Evolutionary conservation across 2,888 invertebrate species (phyloP).

Genomic region (Leucania comma): DNA sequence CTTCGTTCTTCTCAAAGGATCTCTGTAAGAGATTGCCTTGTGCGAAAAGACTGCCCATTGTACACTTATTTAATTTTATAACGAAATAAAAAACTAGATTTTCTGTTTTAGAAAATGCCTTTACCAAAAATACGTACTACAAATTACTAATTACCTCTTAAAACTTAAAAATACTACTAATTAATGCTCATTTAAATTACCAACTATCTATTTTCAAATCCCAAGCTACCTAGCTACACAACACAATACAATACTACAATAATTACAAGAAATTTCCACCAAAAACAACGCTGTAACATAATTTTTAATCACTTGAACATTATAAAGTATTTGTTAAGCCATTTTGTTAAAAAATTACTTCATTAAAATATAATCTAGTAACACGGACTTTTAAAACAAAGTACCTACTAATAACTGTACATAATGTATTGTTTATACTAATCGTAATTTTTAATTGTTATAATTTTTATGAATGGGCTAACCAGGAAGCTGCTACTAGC

Average conservation of each 20-base stretch:
- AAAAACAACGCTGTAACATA: slow-evolving; percentile 12
- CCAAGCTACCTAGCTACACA: slow-evolving; percentile 1
- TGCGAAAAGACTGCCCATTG: no score
- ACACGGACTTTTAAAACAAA: slow-evolving; percentile 30
- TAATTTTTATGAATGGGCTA: slow-evolving; percentile 38
- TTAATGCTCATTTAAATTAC: slow-evolving; percentile 5
- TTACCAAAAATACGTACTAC: neutral
- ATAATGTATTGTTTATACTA: slow-evolving; percentile 46
- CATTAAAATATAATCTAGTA: slow-evolving; percentile 52
- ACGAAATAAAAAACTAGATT: no score
- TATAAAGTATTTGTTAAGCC: slow-evolving; percentile 42
- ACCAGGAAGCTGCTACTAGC: slow-evolving; percentile 51
- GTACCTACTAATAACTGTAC: slow-evolving; percentile 35
- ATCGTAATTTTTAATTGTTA: slow-evolving; percentile 47
- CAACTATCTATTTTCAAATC: slow-evolving; percentile 11
- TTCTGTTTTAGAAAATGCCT: neutral
- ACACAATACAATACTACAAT: slow-evolving; percentile 4
- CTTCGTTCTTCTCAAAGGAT: no score
- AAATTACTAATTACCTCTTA: slow-evolving; percentile 5
- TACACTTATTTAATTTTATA: no score
- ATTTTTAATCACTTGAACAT: slow-evolving; percentile 27
- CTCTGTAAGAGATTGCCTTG: no score
- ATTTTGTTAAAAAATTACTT: slow-evolving; percentile 37
- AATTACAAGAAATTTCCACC: slow-evolving; percentile 18
- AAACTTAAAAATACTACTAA: slow-evolving; percentile 21